Evolutionary conservation across 2,888 invertebrate species (phyloP).

Genomic region (Timema podura): DNA sequence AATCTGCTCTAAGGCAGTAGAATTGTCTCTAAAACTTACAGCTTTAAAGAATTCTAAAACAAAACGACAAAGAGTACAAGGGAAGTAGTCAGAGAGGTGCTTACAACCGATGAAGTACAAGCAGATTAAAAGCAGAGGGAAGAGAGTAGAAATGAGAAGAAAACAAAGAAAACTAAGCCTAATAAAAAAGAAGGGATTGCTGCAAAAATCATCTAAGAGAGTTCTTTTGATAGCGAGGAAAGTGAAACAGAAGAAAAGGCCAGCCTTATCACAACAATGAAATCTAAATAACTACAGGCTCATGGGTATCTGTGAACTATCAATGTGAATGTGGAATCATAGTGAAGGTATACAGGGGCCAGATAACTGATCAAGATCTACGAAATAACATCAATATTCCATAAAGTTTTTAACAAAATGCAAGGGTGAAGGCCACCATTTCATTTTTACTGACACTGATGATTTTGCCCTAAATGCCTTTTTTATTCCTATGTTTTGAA

Average conservation of each 20-base stretch:
- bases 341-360: not conserved
- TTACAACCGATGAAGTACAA: too few relatives aligned
- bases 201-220: not conserved
- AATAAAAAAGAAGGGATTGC: not conserved
- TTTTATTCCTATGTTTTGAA: too few relatives aligned
- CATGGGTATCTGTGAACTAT: too few relatives aligned
- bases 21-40: slow-evolving; percentile 5
- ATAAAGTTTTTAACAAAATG: not conserved
- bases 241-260: too few relatives aligned
- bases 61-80: not conserved
- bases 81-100: not conserved
- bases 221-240: not conserved
- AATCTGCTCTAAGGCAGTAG: not conserved
- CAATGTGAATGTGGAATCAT: too few relatives aligned
- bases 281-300: too few relatives aligned
- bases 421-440: not conserved
- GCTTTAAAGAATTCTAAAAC: not conserved
- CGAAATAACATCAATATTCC: too few relatives aligned
- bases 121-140: too few relatives aligned
- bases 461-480: too few relatives aligned
- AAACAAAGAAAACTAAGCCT: not conserved
- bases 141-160: not conserved
- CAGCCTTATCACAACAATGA: too few relatives aligned
- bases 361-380: not conserved
- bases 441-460: not conserved